Evolutionary conservation across 2,113 vertebrate species (phyloP).

Genomic region (Pleuronectes platessa): DNA sequence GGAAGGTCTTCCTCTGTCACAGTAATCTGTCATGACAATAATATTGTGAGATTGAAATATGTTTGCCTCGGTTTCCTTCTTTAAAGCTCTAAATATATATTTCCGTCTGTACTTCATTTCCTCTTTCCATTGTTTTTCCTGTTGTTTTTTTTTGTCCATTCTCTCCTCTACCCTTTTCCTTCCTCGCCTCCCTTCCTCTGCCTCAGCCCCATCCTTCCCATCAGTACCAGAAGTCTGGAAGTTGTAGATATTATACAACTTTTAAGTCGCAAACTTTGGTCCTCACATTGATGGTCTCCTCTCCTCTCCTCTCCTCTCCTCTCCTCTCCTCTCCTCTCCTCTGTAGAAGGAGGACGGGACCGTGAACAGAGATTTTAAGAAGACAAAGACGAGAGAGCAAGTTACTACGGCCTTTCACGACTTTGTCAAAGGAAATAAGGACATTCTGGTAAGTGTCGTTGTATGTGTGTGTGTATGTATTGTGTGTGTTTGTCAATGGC

Average conservation of each 20-base stretch:
- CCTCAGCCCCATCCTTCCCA: background rate
- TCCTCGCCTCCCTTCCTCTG: constrained; percentile 7
- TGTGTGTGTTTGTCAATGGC: background rate
- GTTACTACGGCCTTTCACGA: constrained; percentile 90
- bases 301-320: constrained; percentile 12
- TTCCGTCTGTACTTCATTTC: constrained; percentile 12
- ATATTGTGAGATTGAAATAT: no score
- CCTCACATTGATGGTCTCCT: constrained; percentile 1
- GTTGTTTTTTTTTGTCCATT: constrained; percentile 27
- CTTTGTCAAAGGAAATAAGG: constrained; percentile 92
- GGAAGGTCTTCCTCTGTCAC: no score
- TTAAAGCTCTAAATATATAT: constrained; percentile 53
- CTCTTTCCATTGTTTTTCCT: constrained; percentile 41
- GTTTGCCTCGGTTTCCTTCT: background rate
- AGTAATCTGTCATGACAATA: no score
- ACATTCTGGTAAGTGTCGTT: constrained; percentile 87
- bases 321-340: background rate
- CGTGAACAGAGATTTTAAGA: constrained; percentile 98
- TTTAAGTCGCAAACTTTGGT: background rate
- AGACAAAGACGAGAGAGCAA: constrained; percentile 94
- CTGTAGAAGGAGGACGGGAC: constrained; percentile 95
- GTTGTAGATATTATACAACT: background rate
- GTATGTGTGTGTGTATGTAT: constrained; percentile 42
- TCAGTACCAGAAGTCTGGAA: background rate
- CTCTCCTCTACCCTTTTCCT: constrained; percentile 20